Conservation (phyloP, 2,888 invertebrate species). For the Eristalis arbustorum region DNA sequence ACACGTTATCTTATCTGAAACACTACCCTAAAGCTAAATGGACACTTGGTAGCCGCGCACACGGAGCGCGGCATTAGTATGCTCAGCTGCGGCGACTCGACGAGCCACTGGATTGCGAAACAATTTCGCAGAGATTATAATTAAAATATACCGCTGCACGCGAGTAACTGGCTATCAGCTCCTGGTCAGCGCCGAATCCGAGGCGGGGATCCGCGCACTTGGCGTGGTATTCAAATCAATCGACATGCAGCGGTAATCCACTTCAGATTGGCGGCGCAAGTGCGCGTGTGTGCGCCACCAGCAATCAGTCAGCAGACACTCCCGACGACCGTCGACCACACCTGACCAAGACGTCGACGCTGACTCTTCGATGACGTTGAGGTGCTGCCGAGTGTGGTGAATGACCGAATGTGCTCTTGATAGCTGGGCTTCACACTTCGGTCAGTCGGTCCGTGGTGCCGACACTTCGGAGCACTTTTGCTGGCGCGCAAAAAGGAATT, state of each 20-base stretch:
- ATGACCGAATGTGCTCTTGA: not conserved
- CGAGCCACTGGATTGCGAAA: constrained; percentile 40
- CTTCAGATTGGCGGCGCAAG: constrained; percentile 52
- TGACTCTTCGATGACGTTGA: not conserved
- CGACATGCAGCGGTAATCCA: constrained; percentile 59
- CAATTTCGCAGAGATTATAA: constrained; percentile 65
- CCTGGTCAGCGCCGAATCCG: constrained; percentile 48
- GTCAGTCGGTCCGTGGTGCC: not conserved
- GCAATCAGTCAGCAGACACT: constrained; percentile 27
- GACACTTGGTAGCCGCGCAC: constrained; percentile 47
- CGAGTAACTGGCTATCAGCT: constrained; percentile 50
- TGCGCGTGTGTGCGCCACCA: constrained; percentile 1
- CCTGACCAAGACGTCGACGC: constrained; percentile 23
- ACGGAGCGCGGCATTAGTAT: not conserved
- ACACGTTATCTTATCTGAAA: constrained; percentile 66
- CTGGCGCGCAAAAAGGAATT: not conserved
- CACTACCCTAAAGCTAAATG: constrained; percentile 61
- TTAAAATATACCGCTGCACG: constrained; percentile 66
- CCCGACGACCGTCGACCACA: constrained; percentile 17
- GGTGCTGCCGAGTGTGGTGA: not conserved
- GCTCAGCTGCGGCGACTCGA: not conserved
- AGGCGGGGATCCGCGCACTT: constrained; percentile 14
- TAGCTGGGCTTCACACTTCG: not conserved
- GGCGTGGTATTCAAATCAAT: constrained; percentile 53
- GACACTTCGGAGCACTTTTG: not conserved